Conservation (phyloP, 2,888 invertebrate species). For the Apotomis capreana region DNA sequence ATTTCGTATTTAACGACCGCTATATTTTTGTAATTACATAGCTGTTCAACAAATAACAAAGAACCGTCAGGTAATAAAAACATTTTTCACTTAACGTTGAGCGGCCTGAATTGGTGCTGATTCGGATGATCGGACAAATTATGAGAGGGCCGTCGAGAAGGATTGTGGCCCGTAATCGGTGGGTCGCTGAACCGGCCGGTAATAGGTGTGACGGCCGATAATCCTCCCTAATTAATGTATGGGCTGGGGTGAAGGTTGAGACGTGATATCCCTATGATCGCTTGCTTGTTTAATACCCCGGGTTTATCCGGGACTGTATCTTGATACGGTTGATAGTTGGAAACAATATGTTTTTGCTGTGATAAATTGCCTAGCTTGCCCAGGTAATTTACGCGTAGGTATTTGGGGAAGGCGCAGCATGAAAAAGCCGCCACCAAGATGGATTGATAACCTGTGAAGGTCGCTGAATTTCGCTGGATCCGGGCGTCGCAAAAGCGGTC, state of each 20-base stretch:
- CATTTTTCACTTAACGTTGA: slow-evolving; percentile 31
- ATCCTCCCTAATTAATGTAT: slow-evolving; percentile 43
- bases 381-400: no score
- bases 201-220: slow-evolving; percentile 43
- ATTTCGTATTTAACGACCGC: background rate
- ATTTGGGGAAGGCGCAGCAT: no score
- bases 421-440: no score
- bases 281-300: slow-evolving; percentile 37
- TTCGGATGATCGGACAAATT: slow-evolving; percentile 41
- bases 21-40: background rate
- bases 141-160: slow-evolving; percentile 37
- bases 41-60: background rate
- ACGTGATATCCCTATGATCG: slow-evolving; percentile 40
- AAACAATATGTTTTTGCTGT: background rate
- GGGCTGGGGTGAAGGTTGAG: slow-evolving; percentile 38
- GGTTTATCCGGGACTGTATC: slow-evolving; percentile 21
- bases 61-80: background rate
- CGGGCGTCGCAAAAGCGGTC: no score
- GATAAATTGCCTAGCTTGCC: no score
- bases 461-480: no score
- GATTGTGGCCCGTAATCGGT: slow-evolving; percentile 33
- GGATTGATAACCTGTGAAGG: no score
- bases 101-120: slow-evolving; percentile 35
- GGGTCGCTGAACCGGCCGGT: slow-evolving; percentile 36
- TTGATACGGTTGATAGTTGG: slow-evolving; percentile 11